Base-by-base conservation (phyloP, 2,888 invertebrate genomes). In the Tetranychus truncatus region DNA sequence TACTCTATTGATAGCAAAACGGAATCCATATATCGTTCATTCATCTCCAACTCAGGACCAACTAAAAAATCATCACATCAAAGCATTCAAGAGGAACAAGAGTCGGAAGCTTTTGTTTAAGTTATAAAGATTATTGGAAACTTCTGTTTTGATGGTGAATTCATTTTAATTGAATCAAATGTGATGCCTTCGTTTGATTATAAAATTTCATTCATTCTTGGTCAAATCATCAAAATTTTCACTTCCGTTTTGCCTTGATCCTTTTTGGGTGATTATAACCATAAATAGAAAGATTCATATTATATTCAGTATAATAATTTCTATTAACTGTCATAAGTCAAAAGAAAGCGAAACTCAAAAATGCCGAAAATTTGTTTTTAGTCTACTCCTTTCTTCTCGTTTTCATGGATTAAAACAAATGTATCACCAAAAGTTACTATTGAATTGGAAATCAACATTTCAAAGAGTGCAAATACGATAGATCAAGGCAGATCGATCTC, bases 1-100 rank as follows among this genome's bases (percentile, higher is more conserved):
- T 75, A 75, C 74, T 75, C 75, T 1, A 75, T 75, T 66, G 75
- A 75, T 67, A 73, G 45, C 18, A 75, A 75, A 71, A 73, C 69
- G 6, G 75, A 75, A 74, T 55, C 66, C 9, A 75, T 75, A 8
- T 75, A 34, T 55, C 44, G 75, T 21, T 73, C 74, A 67, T 75
- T 75, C 45, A 75, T 55, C 9, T 55, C 55, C 1, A 55, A 55
- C 15, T 55, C 55, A 15, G 55, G 72, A n/a, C n/a, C 72, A 21
- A 15, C 65, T 9, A 46, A 65, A 21, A 72, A 65, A 72, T 55
- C 34, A 34, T 34, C 55, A 34, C 72, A 75, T 9, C 75, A 75
- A 21, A 75, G 75, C 66, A 75, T 75, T 21, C 65, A 75, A 75
- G 75, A 75, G 21, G 75, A 75, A 73, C 72, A 75, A 45, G 75